Conservation (phyloP, 2,113 vertebrate species). For the Onychostoma macrolepis region DNA sequence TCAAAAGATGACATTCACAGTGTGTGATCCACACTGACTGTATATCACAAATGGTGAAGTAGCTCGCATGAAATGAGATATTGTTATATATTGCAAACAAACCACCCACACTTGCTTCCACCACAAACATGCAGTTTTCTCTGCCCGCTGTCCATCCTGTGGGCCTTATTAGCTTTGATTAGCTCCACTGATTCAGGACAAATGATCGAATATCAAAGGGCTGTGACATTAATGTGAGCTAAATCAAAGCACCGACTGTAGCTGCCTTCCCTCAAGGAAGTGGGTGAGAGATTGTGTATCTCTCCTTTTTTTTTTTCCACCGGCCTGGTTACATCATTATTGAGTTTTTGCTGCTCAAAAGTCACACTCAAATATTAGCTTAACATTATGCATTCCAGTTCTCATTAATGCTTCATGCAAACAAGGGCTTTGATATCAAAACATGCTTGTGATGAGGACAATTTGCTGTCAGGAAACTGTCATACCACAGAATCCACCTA, state of each 20-base stretch:
- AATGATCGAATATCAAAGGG: conserved; percentile 49
- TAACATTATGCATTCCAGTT: conserved; percentile 8
- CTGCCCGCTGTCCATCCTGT: conserved; percentile 31
- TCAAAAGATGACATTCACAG: conserved; percentile 18
- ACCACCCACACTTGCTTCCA: not conserved
- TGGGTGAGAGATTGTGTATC: conserved; percentile 38
- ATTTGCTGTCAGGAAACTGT: conserved; percentile 24
- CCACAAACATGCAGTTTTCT: conserved; percentile 28
- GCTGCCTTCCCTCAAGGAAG: conserved; percentile 49
- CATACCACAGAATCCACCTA: not conserved
- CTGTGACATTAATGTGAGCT: conserved; percentile 59
- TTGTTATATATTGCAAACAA: conserved; percentile 22
- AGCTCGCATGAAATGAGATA: not conserved
- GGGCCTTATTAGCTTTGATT: conserved; percentile 65
- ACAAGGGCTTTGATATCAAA: conserved; percentile 24
- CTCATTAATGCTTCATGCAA: conserved; percentile 13
- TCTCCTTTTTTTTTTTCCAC: not conserved
- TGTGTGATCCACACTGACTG: conserved; percentile 1
- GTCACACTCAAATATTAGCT: not conserved
- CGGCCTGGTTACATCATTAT: conserved; percentile 17
- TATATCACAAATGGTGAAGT: not conserved
- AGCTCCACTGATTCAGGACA: conserved; percentile 59
- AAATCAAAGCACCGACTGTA: conserved; percentile 62
- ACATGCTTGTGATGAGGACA: conserved; percentile 15
- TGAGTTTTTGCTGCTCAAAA: not conserved